Conservation (phyloP, 2,888 invertebrate genomes). For the Heterodera filipjevi region DNA sequence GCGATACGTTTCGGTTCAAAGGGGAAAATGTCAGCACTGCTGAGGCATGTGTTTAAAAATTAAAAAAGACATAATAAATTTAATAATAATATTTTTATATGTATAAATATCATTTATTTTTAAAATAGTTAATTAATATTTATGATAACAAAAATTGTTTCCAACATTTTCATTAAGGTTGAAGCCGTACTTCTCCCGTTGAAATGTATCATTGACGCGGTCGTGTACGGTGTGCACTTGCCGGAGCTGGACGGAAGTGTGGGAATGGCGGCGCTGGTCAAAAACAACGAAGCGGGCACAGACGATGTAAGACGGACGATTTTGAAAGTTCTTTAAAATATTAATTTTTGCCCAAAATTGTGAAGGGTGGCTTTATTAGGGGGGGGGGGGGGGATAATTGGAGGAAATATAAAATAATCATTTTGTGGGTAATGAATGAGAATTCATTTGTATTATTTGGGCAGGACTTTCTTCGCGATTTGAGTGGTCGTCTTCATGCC, state of each 20-base stretch:
- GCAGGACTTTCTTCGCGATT: conserved; percentile 47
- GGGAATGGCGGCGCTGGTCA: conserved; percentile 87
- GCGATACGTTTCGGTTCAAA: conserved; percentile 86
- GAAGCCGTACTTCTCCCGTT: conserved; percentile 86
- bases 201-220: conserved; percentile 81
- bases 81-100: too few relatives aligned
- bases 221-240: conserved; percentile 91
- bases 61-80: too few relatives aligned
- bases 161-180: background rate
- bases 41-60: conserved; percentile 73
- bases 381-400: too few relatives aligned
- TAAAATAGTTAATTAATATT: too few relatives aligned
- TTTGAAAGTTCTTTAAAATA: too few relatives aligned
- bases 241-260: conserved; percentile 76
- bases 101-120: too few relatives aligned
- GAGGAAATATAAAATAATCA: too few relatives aligned
- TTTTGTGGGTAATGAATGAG: too few relatives aligned
- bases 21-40: conserved; percentile 98
- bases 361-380: too few relatives aligned
- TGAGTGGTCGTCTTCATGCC: conserved; percentile 52
- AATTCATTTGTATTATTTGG: too few relatives aligned
- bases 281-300: conserved; percentile 31
- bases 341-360: too few relatives aligned
- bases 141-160: background rate
- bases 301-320: conserved; percentile 17